phyloP scores from a whole-genome alignment of 2,797 vertebrate genomes.

The Esox lucius region DNA sequence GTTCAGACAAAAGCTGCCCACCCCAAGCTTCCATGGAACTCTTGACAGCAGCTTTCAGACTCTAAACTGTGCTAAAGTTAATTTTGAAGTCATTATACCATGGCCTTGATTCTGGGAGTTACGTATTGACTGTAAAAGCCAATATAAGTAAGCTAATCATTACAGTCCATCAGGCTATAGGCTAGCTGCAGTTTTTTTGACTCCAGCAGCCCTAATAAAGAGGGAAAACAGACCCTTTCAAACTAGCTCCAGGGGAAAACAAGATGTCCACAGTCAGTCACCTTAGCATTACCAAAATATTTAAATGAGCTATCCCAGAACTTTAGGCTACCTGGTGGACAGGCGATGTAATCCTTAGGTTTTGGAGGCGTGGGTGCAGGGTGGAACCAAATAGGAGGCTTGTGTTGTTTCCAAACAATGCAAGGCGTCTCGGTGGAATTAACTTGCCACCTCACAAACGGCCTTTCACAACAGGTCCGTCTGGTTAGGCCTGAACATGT shows the following conservation, averaged over 20 bases:
- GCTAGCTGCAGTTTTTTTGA: conserved; percentile 29
- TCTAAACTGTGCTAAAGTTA: conserved; percentile 16
- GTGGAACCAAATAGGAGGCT: conserved; percentile 45
- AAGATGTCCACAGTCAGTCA: conserved; percentile 27
- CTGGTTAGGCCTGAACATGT: conserved; percentile 74
- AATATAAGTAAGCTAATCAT: conserved; percentile 50
- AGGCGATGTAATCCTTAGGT: conserved; percentile 42
- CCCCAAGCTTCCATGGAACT: not conserved
- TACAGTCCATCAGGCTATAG: conserved; percentile 31
- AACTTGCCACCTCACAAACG: conserved; percentile 53
- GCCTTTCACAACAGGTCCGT: conserved; percentile 67
- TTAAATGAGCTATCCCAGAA: conserved; percentile 14
- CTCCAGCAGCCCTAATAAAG: conserved; percentile 33
- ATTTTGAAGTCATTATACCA: conserved; percentile 38
- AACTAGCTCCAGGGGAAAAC: conserved; percentile 17
- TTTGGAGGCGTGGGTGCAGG: conserved; percentile 58
- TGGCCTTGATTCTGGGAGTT: conserved; percentile 37
- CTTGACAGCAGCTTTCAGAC: conserved; percentile 1
- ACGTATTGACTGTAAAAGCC: conserved; percentile 52
- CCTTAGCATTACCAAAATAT: conserved; percentile 12
- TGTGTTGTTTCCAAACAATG: conserved; percentile 63
- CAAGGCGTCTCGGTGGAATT: conserved; percentile 54
- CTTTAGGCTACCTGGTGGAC: conserved; percentile 39
- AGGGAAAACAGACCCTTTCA: conserved; percentile 30
- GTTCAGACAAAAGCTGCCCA: not conserved